Base-by-base conservation (phyloP, 2,797 vertebrate genomes). In the Acipenser ruthenus region DNA sequence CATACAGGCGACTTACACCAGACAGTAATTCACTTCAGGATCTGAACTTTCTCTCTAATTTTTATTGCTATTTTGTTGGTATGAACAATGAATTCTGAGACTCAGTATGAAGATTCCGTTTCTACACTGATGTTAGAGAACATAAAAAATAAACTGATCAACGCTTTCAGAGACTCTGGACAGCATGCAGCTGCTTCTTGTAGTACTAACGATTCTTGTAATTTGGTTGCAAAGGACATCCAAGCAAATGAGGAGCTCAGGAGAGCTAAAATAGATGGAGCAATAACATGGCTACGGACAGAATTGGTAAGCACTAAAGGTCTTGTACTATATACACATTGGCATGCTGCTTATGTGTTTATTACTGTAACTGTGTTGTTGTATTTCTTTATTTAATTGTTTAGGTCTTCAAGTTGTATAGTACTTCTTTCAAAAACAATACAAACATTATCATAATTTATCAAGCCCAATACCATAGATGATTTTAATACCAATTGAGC, bases 51-150 rank as follows among this genome's bases (percentile, higher is more conserved):
- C 37, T 15, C 6, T 65, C 63, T 71, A 47, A 65, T 15, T 5
- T 6, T 65, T 60, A 50, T 60, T 6, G 6, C 49, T 50, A 4
- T 9, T 49, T 37, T 15, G 47, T 61, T 23, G 63, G 70, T 68
- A 48, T 47, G 9, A 64, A 71, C 37, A 56, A 84, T 85, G 88
- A 81, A 86, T 68, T 69, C 77, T 1, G 84, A 89, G 73, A 78
- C 75, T 58, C 87, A 78, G 73, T 86, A 80, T 23, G 88, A 90
- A 74, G 87, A 85, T 65, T 78, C 78, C 0, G 66, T 87, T 66
- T 84, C 86, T 69, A 78, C 84, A 11, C 76, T 80, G 80, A 80
- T 86, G 47, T 81, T 90, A 78, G 90, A 91, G 75, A 89, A 92
- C 80, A 84, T 92, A 55, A 86, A 91, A 69, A 86, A 83, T 78